Percentiles rank a stretch among this genome's conserved stretches.
phyloP scores from a whole-genome alignment of 2,888 invertebrate species.

The Agriopis aurantiaria region DNA sequence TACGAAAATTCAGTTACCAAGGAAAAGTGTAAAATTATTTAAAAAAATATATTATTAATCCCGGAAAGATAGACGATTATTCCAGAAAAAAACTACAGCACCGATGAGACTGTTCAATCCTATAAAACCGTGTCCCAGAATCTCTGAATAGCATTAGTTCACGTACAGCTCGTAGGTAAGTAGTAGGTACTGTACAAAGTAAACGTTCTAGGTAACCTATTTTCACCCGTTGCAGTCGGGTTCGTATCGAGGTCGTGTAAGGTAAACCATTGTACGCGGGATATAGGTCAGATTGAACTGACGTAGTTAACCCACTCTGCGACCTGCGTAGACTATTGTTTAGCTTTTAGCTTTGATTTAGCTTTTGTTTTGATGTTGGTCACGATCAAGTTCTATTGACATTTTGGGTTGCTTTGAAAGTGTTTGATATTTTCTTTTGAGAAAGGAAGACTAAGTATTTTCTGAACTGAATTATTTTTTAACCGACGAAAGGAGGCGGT shows the following conservation, averaged over 20 bases:
- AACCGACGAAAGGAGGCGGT: no score
- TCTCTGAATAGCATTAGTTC: no score
- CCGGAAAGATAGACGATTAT: no score
- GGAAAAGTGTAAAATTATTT: no score
- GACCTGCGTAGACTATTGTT: slow-evolving; percentile 14
- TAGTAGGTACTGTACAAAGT: not conserved
- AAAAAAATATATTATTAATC: no score
- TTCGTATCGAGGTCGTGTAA: slow-evolving; percentile 42
- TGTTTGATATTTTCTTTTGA: not conserved
- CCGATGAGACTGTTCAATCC: no score
- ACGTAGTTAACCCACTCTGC: slow-evolving; percentile 22
- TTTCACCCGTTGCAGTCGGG: slow-evolving; percentile 21
- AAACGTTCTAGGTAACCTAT: slow-evolving; percentile 28
- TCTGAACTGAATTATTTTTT: not conserved
- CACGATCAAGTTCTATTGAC: slow-evolving; percentile 15
- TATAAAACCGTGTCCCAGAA: no score
- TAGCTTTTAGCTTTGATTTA: slow-evolving; percentile 25
- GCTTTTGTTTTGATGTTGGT: slow-evolving; percentile 18
- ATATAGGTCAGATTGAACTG: slow-evolving; percentile 48
- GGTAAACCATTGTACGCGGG: slow-evolving; percentile 44
- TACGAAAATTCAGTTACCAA: no score
- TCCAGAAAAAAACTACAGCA: no score
- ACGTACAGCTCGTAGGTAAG: not conserved
- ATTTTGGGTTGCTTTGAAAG: slow-evolving; percentile 8
- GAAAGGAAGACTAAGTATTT: no score